Evolutionary conservation across 1,140 invertebrate genomes (phyloP).

Genomic region (Polyergus mexicanus): DNA sequence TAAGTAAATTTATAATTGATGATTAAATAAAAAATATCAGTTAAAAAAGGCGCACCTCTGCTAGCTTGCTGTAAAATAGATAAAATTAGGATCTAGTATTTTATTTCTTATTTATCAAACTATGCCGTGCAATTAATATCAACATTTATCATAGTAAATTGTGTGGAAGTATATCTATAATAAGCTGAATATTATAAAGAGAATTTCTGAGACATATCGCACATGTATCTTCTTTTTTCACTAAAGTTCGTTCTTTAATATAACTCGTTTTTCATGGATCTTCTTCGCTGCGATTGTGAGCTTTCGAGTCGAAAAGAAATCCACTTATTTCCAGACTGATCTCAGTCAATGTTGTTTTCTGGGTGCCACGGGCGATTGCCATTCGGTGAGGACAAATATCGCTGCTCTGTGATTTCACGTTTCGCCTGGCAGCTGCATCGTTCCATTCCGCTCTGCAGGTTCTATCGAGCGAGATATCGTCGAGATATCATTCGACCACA

Average conservation of each 20-base stretch:
- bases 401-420: conserved; percentile 56
- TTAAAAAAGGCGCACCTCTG: background rate
- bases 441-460: conserved; percentile 11
- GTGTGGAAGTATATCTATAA: background rate
- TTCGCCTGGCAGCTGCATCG: conserved; percentile 43
- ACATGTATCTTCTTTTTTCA: background rate
- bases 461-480: conserved; percentile 52
- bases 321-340: conserved; percentile 59
- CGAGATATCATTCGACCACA: background rate
- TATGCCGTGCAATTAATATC: background rate
- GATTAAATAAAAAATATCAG: too few relatives aligned
- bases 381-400: conserved; percentile 57
- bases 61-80: background rate
- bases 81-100: background rate
- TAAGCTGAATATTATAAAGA: background rate
- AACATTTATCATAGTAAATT: background rate
- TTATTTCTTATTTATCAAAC: background rate
- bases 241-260: conserved; percentile 22
- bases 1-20: background rate
- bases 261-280: conserved; percentile 28
- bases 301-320: conserved; percentile 46
- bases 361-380: conserved; percentile 31
- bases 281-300: background rate
- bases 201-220: conserved; percentile 7
- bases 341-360: conserved; percentile 46